A percentile compares a stretch with the other conserved stretches of the same genome.
Conservation (phyloP, 2,888 invertebrate species). For the Leucophenga montana region DNA sequence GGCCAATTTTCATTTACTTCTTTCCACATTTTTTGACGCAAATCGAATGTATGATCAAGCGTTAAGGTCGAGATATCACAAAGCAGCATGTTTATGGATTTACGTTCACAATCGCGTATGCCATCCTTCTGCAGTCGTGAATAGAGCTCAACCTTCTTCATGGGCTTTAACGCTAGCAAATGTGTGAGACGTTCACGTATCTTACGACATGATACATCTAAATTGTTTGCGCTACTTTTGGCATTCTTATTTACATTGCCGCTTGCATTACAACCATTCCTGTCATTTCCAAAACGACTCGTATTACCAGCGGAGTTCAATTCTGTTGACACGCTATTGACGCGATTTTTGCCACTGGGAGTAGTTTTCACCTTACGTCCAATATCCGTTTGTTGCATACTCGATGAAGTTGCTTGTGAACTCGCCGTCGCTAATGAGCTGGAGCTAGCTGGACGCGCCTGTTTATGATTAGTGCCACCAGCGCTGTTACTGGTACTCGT, state of each 20-base stretch:
- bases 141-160: conserved; percentile 93
- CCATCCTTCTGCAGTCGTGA: conserved; percentile 90
- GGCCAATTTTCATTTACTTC: conserved; percentile 96
- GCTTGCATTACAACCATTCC: conserved; percentile 29
- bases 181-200: conserved; percentile 93
- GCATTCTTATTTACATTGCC: conserved; percentile 33
- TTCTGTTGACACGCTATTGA: conserved; percentile 43
- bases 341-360: conserved; percentile 37
- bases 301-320: conserved; percentile 11
- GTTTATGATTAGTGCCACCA: conserved; percentile 40
- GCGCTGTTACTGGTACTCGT: conserved; percentile 43
- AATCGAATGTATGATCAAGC: conserved; percentile 91
- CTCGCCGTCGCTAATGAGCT: conserved; percentile 56
- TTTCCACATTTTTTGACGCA: conserved; percentile 91
- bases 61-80: conserved; percentile 84
- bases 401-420: conserved; percentile 47
- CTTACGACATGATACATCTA: conserved; percentile 74
- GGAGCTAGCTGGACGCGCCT: conserved; percentile 42
- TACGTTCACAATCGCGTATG: conserved; percentile 86
- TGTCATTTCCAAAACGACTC: conserved; percentile 13
- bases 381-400: conserved; percentile 76
- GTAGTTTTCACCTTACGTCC: conserved; percentile 89
- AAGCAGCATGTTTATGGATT: conserved; percentile 83
- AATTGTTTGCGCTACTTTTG: conserved; percentile 54
- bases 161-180: conserved; percentile 91